Evolutionary conservation across 2,113 vertebrate species (phyloP), one percentile per base, ranked within the genome.

Genomic region (Pygoscelis adeliae): DNA sequence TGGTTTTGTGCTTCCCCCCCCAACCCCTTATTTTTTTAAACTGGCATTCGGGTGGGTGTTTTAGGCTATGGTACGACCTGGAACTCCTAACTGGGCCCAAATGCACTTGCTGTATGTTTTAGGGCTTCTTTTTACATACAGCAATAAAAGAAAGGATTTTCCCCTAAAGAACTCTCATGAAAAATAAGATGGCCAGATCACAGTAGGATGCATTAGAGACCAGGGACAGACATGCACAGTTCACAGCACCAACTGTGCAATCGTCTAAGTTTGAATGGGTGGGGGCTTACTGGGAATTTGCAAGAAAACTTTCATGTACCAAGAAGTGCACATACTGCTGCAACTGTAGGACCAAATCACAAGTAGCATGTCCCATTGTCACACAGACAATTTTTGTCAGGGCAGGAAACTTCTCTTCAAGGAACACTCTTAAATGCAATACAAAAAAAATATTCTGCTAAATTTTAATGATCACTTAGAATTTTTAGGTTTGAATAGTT

Each of bases 201-300:
- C 30, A 38, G 23, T 1, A 66, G 50, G 40, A 87, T 42, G n/a
- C 32, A 53, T 21, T 47, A 87, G 15, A 55, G 44, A 63, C 19
- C 1, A 1, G 34, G 17, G 27, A 74, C n/a, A 74, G 20, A 74
- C 13, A 4, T 4, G 9, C 13, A 47, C 0, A n/a, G 20, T 32
- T 69, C 49, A 44, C 25, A 40, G 23, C 14, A 70, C 13, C 36
- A 50, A 12, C 23, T 27, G 34, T 36, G 38, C 25, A 74, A 29
- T 69, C 44, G 59, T 5, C 16, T 53, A 18, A 50, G 29, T 74
- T 46, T 61, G 9, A 38, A 50, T 9, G 18, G 27, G 36, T 53
- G 16, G 8, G n/a, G 32, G 15, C 5, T 67, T 30, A 44, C 50
- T 40, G 73, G 50, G 52, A 61, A 95, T 55, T n/a, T 36, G 17